A percentile compares a stretch with the other conserved stretches of the same genome.
These are phyloP conservation scores for Archocentrus centrarchus DNA, from an alignment of 2,113 vertebrate genomes.

Conservation along the genomic window DNA sequence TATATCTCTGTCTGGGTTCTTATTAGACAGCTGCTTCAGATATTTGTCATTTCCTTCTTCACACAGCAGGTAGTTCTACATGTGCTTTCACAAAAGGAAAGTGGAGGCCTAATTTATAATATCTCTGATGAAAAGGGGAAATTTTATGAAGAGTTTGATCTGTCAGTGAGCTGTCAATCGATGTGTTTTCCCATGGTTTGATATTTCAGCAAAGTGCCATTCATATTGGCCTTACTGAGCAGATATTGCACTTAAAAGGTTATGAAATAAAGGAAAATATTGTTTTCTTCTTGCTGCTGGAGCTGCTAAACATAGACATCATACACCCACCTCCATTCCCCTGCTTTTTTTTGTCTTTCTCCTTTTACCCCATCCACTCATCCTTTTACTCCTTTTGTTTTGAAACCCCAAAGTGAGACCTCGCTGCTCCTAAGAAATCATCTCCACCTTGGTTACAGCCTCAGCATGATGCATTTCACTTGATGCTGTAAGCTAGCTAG, in stretches of 20 bases:
- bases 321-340: neutral
- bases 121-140: constrained; percentile 42
- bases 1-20: constrained; percentile 46
- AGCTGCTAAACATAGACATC: constrained; percentile 57
- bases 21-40: constrained; percentile 34
- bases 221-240: constrained; percentile 54
- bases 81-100: constrained; percentile 42
- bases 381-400: neutral
- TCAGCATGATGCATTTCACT: constrained; percentile 31
- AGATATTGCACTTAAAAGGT: constrained; percentile 58
- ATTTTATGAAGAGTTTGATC: constrained; percentile 73
- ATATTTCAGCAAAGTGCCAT: constrained; percentile 71
- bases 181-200: constrained; percentile 76
- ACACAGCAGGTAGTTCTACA: constrained; percentile 36
- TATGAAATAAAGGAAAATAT: constrained; percentile 60
- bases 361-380: constrained; percentile 8
- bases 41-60: constrained; percentile 44
- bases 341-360: constrained; percentile 20
- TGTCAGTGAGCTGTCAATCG: constrained; percentile 45
- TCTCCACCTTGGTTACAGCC: constrained; percentile 26
- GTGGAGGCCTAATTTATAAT: constrained; percentile 16
- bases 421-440: constrained; percentile 37
- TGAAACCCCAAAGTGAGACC: constrained; percentile 34
- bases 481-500: neutral
- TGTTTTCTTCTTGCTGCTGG: constrained; percentile 26